These are phyloP conservation scores for Sinocyclocheilus rhinocerous DNA, from an alignment of 2,113 vertebrate genomes.

Conservation along the genomic window DNA sequence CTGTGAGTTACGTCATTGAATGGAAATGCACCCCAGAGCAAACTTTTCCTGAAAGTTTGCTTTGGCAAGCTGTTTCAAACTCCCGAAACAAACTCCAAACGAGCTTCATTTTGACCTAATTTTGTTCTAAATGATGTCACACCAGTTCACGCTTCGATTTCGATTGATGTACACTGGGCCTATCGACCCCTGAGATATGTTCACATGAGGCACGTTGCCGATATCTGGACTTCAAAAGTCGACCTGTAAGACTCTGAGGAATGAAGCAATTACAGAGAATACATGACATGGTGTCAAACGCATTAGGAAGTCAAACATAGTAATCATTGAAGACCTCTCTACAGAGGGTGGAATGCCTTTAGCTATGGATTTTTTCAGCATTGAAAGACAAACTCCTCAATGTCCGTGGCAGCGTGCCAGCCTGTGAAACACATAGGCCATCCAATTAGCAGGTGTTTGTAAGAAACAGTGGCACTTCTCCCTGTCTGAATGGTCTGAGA, in stretches of 20 bases:
- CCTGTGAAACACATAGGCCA: conserved; percentile 16
- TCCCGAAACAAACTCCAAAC: no score
- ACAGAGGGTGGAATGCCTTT: conserved; percentile 26
- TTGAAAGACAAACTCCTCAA: conserved; percentile 23
- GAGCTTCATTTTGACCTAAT: no score
- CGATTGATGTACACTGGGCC: background rate
- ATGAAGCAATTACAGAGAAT: conserved; percentile 31
- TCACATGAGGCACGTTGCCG: conserved; percentile 28
- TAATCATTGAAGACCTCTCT: conserved; percentile 39
- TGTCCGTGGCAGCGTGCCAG: background rate
- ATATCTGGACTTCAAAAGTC: conserved; percentile 36
- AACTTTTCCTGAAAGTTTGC: no score
- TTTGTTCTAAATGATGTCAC: no score
- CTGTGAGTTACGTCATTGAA: no score
- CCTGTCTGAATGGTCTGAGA: conserved; percentile 10
- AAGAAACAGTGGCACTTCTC: conserved; percentile 33
- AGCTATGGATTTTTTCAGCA: conserved; percentile 40
- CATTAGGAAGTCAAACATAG: conserved; percentile 42
- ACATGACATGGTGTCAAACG: conserved; percentile 42
- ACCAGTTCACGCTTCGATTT: background rate
- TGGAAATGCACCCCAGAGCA: no score
- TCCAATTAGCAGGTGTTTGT: conserved; percentile 40
- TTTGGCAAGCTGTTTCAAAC: no score
- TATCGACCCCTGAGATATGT: conserved; percentile 23
- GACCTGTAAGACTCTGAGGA: conserved; percentile 38